Conservation (phyloP, 2,113 vertebrate genomes). For the Pardalotus punctatus region DNA sequence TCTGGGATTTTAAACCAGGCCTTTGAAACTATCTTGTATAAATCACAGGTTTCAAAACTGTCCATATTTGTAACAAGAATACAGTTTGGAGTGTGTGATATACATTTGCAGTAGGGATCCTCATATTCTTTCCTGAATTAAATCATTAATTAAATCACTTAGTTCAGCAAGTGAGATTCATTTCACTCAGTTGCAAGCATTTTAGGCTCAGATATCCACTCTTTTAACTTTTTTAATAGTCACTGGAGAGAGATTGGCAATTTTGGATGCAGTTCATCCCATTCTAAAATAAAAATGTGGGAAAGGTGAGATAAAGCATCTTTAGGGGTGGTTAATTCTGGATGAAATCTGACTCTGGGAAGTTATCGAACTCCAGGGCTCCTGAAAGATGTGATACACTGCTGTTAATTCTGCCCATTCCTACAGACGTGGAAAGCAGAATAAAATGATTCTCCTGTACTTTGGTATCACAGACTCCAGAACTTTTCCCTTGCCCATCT, state of each 20-base stretch:
- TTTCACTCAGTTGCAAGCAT: not conserved
- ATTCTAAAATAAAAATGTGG: not conserved
- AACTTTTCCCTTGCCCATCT: not conserved
- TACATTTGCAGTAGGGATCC: not conserved
- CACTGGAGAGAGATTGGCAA: not conserved
- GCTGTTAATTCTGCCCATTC: not conserved
- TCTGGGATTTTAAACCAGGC: slow-evolving; percentile 37
- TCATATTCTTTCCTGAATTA: slow-evolving; percentile 10
- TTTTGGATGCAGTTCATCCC: not conserved
- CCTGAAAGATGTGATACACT: not conserved
- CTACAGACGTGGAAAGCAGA: not conserved
- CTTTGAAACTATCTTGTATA: not conserved
- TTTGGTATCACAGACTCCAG: not conserved
- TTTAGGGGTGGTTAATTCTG: not conserved
- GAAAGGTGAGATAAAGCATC: not conserved
- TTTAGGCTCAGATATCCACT: not conserved
- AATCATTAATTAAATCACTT: not conserved
- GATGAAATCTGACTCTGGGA: not conserved
- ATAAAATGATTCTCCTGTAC: not conserved
- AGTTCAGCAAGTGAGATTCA: not conserved
- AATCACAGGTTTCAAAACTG: slow-evolving; percentile 20
- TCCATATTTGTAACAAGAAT: not conserved
- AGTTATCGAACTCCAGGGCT: not conserved
- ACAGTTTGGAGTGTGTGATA: not conserved
- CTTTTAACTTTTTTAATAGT: not conserved